phyloP scores from a whole-genome alignment of 2,113 vertebrate genomes.

The Alethe diademata region DNA sequence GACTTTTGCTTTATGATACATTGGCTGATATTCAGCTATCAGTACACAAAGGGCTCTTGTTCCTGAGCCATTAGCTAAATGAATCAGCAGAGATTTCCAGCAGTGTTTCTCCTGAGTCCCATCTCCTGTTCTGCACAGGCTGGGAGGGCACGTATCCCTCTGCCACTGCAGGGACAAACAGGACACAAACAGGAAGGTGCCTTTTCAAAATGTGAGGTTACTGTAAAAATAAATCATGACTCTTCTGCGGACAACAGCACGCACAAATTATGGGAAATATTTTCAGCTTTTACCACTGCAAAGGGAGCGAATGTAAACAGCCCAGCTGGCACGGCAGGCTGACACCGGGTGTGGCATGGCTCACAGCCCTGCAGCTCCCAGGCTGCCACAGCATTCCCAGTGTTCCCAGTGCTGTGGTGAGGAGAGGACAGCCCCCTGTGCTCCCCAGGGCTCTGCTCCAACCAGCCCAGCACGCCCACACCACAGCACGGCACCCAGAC shows the following conservation, averaged over 20 bases:
- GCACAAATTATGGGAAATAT: conserved; percentile 6
- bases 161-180: not conserved
- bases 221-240: conserved; percentile 16
- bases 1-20: not conserved
- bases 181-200: conserved; percentile 24
- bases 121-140: not conserved
- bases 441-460: not conserved
- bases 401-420: not conserved
- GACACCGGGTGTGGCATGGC: not conserved
- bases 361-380: not conserved
- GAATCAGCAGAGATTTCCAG: conserved; percentile 22
- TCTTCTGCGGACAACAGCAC: not conserved
- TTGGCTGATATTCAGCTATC: not conserved
- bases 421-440: accelerated
- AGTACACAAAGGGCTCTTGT: conserved; percentile 31
- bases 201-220: not conserved
- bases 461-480: no score
- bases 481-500: not conserved
- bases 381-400: not conserved
- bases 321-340: not conserved
- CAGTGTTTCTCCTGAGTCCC: not conserved
- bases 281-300: not conserved
- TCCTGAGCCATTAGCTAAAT: not conserved
- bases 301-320: not conserved
- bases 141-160: not conserved